phyloP scores from a whole-genome alignment of 2,797 vertebrate genomes.

The Xenops minutus region DNA sequence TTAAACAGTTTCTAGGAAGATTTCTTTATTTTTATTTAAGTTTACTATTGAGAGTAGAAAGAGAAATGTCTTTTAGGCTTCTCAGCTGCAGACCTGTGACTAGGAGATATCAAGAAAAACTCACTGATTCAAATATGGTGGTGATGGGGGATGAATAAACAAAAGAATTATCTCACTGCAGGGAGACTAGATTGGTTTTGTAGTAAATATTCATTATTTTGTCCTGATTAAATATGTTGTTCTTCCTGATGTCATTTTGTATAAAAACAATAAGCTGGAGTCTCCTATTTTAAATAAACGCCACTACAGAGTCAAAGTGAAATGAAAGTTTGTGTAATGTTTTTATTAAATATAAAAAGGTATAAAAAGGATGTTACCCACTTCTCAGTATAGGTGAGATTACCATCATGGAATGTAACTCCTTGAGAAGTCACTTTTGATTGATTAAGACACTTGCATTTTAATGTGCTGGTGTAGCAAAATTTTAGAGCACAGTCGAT shows the following conservation, averaged over 20 bases:
- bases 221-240: background rate
- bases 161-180: background rate
- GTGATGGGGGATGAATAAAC: background rate
- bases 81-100: background rate
- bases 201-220: background rate
- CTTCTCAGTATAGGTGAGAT: background rate
- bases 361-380: background rate
- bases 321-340: background rate
- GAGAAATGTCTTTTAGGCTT: background rate
- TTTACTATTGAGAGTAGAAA: background rate
- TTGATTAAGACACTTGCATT: background rate
- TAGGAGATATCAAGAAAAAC: background rate
- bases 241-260: background rate
- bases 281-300: background rate
- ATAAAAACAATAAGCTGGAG: background rate
- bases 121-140: background rate
- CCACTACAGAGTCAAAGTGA: background rate
- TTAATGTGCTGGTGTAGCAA: background rate
- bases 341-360: background rate
- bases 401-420: background rate
- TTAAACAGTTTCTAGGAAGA: background rate
- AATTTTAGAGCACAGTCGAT: background rate
- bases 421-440: background rate
- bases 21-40: background rate
- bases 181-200: fast-evolving